phyloP scores from a whole-genome alignment of 2,888 invertebrate genomes.

The Taphrorychus bicolor region DNA sequence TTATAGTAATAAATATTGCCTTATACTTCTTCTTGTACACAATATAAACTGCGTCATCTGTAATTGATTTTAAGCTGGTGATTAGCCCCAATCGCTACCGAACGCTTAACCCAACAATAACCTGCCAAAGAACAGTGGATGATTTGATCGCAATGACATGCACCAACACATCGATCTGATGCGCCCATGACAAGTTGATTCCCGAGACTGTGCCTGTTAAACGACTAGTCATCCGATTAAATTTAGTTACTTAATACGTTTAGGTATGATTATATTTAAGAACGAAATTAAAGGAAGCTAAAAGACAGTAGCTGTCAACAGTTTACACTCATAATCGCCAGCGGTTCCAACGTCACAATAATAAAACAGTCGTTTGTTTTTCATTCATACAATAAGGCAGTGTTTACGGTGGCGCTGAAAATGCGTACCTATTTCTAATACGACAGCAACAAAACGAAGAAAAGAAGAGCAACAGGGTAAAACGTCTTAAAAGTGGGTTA shows the following conservation, averaged over 20 bases:
- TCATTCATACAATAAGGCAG: neutral
- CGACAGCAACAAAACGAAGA: neutral
- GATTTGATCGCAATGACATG: constrained; percentile 17
- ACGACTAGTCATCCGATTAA: constrained; percentile 19
- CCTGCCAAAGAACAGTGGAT: neutral
- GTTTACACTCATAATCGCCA: neutral
- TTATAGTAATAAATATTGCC: no score
- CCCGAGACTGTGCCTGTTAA: neutral
- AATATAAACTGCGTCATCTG: neutral
- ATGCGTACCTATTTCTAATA: neutral
- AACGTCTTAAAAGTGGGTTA: constrained; percentile 30
- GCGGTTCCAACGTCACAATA: neutral
- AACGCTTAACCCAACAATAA: neutral
- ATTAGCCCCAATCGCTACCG: neutral
- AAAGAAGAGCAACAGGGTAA: constrained; percentile 28
- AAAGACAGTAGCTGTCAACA: constrained; percentile 1
- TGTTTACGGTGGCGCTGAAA: neutral
- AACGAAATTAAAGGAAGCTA: neutral
- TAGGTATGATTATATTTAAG: neutral
- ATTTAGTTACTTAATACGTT: constrained; percentile 17
- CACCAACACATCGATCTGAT: constrained; percentile 17
- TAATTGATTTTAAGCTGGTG: neutral
- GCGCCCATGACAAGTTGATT: neutral
- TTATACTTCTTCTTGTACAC: no score
- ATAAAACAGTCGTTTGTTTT: neutral